Conservation (phyloP, 2,797 vertebrate genomes). For the Gallinago stenura region DNA sequence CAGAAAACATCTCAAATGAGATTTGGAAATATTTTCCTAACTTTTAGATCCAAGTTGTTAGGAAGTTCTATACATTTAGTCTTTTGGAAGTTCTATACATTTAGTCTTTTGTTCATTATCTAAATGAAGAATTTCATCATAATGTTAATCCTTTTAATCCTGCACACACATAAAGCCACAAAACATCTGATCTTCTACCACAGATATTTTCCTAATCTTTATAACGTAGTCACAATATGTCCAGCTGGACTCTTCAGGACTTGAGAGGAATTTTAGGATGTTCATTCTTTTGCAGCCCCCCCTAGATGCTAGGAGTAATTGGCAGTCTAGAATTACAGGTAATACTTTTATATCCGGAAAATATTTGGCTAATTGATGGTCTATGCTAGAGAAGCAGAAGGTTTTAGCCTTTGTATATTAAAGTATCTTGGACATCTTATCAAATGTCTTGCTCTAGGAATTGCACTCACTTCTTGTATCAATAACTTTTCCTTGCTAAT, state of each 20-base stretch:
- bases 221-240: fast-evolving
- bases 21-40: background rate
- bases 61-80: background rate
- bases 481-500: background rate
- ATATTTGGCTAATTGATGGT: background rate
- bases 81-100: background rate
- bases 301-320: background rate
- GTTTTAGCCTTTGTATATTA: background rate
- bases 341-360: background rate
- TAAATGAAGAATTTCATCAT: background rate
- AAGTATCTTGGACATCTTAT: background rate
- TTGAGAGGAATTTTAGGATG: background rate
- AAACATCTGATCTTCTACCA: background rate
- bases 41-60: background rate
- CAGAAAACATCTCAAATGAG: background rate
- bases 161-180: background rate
- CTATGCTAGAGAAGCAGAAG: background rate
- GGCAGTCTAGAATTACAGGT: background rate
- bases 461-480: background rate
- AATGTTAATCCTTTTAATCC: background rate
- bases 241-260: background rate
- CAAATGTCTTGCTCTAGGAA: background rate
- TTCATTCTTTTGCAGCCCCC: background rate
- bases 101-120: background rate
- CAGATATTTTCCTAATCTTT: background rate